A percentile compares a stretch with the other conserved stretches of the same genome.
phyloP scores from a whole-genome alignment of 2,113 vertebrate species.

The Panthera tigris region DNA sequence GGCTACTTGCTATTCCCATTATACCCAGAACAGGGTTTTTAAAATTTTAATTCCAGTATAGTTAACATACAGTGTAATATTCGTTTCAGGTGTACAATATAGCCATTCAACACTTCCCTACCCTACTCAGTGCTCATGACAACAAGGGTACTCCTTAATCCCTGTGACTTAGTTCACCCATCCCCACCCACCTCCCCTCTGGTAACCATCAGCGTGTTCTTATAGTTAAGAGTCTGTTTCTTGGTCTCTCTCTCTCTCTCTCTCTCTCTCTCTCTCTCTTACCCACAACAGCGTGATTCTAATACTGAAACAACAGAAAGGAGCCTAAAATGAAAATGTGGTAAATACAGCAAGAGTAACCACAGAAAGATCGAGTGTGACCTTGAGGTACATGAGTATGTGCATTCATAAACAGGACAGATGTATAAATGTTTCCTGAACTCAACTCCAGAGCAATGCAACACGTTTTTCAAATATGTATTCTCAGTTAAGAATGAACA shows the following conservation, averaged over 20 bases:
- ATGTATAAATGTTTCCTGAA: neutral
- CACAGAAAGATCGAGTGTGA: neutral
- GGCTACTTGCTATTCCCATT: neutral
- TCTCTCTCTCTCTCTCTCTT: neutral
- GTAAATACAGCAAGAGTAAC: neutral
- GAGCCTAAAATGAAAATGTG: neutral
- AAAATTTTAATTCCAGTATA: neutral
- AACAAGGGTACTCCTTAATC: neutral
- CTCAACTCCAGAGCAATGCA: neutral
- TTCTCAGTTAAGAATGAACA: neutral
- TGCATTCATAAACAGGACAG: neutral
- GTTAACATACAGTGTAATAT: neutral
- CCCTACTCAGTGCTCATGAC: neutral
- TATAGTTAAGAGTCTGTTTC: neutral
- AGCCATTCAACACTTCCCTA: neutral
- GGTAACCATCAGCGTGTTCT: neutral
- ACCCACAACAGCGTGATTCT: neutral
- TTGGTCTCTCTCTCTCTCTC: neutral
- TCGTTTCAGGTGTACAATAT: neutral
- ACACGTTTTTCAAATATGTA: neutral
- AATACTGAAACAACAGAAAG: neutral
- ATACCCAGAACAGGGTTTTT: neutral
- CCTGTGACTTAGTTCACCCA: neutral
- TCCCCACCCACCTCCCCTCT: neutral
- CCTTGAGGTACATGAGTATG: neutral